These are phyloP conservation scores for Gasterosteus aculeatus DNA, from an alignment of 2,113 vertebrate genomes.

Conservation along the genomic window DNA sequence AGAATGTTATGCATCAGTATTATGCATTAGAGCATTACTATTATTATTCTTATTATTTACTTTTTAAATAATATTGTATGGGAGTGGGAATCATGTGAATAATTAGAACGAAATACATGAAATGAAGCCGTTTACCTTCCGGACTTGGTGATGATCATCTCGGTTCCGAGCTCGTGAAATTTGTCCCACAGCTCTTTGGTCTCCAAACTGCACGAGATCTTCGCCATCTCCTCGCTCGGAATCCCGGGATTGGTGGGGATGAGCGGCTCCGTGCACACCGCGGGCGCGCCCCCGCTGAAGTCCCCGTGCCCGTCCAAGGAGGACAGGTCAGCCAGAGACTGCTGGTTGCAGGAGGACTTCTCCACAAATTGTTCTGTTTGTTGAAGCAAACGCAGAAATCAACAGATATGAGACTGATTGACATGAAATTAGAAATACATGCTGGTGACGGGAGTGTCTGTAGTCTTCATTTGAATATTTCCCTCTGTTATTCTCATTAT, in stretches of 20 bases:
- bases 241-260: constrained; percentile 92
- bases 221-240: constrained; percentile 97
- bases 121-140: constrained; percentile 83
- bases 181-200: constrained; percentile 99
- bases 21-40: background rate
- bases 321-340: constrained; percentile 86
- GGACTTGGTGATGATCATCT: constrained; percentile 99
- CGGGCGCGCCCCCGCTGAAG: constrained; percentile 81
- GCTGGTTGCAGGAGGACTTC: constrained; percentile 92
- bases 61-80: background rate
- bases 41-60: background rate
- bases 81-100: background rate
- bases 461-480: background rate
- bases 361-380: constrained; percentile 93
- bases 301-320: constrained; percentile 87
- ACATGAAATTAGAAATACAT: background rate
- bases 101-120: background rate
- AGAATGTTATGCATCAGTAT: background rate
- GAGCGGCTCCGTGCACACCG: constrained; percentile 92
- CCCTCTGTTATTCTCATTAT: background rate
- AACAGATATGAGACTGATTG: background rate
- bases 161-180: constrained; percentile 96
- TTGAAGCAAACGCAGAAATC: background rate
- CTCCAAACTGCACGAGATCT: constrained; percentile 95
- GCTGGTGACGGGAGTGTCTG: background rate